Evolutionary conservation across 2,113 vertebrate species (phyloP), one percentile per base, ranked within the genome.

Genomic region (Ciconia maguari): DNA sequence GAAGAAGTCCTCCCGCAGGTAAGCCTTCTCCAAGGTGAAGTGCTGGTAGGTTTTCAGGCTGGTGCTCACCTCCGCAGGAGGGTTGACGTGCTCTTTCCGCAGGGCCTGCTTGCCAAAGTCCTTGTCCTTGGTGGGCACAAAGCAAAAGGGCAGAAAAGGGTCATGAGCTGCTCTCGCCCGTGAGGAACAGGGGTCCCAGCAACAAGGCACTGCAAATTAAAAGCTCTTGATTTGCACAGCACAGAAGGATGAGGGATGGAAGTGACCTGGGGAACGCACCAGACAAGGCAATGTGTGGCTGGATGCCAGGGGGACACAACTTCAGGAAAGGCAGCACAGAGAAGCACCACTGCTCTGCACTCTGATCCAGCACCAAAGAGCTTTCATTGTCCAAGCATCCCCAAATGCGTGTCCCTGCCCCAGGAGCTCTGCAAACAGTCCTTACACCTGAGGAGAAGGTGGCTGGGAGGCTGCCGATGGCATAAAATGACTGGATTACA

Each of bases 11-110:
- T 99, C 99, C 1, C 99, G 98, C 85, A 99, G 97, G 98, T 99
- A 99, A 94, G 99, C 99, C 94, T 99, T 99, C 98, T 99, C 99
- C 98, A 99, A 96, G 66, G 99, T 99, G 98, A 99, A 99, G 97
- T 99, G 99, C 98, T 99, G 99, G 98, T 99, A 99, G 24, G 99
- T 99, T 98, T 99, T 99, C 97, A 99, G 98, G 97, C 99, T 99
- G 61, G 99, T 99, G 91, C 99, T 99, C 93, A 99, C 99, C 98
- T 99, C 99, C 0, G 99, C 99, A 8, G 99, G 98, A 1, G 99
- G 99, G 98, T 99, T 99, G 84, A 99, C 98, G 0, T 99, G 99
- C 82, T 99, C 99, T 84, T 99, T 99, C 84, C 99, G 98, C 42
- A 99, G 97, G 1, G 99, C 99, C 65, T 99, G 99, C 88, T 99